These are phyloP conservation scores for Agrypnus murinus DNA, from an alignment of 2,888 invertebrate genomes.

Conservation along the genomic window DNA sequence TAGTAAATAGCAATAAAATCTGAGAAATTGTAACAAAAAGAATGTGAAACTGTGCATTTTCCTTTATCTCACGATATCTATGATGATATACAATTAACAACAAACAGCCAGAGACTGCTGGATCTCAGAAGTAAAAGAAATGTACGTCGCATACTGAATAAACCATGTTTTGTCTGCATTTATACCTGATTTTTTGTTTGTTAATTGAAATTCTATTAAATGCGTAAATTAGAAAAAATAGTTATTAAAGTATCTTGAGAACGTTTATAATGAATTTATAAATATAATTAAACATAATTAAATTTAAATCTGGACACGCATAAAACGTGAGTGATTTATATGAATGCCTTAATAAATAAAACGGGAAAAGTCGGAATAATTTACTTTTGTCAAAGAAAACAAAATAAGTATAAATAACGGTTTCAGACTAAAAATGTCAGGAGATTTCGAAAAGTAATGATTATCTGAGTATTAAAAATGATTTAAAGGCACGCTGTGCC, in stretches of 20 bases:
- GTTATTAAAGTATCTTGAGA: constrained; percentile 14
- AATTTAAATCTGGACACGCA: constrained; percentile 5
- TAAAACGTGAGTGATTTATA: constrained; percentile 1
- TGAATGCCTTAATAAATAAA: constrained; percentile 23
- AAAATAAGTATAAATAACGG: constrained; percentile 37
- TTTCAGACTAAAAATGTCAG: constrained; percentile 33
- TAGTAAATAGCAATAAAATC: constrained; percentile 16
- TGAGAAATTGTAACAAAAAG: constrained; percentile 38
- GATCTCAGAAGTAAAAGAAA: constrained; percentile 41
- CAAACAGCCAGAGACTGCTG: constrained; percentile 29
- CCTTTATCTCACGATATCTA: constrained; percentile 50
- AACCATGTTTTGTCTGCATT: constrained; percentile 49
- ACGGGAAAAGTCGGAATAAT: constrained; percentile 26
- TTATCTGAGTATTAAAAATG: constrained; percentile 38
- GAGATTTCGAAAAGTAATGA: constrained; percentile 37
- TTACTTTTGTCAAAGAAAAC: constrained; percentile 31
- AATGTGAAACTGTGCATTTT: constrained; percentile 42
- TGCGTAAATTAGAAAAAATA: constrained; percentile 41
- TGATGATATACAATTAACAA: constrained; percentile 53
- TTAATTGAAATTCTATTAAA: constrained; percentile 41
- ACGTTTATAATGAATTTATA: constrained; percentile 6
- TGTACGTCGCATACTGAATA: constrained; percentile 47
- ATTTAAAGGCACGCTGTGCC: constrained; percentile 33
- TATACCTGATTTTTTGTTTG: constrained; percentile 34
- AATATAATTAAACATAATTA: not conserved